Conservation (phyloP, 2,113 vertebrate species). For the Passer domesticus region DNA sequence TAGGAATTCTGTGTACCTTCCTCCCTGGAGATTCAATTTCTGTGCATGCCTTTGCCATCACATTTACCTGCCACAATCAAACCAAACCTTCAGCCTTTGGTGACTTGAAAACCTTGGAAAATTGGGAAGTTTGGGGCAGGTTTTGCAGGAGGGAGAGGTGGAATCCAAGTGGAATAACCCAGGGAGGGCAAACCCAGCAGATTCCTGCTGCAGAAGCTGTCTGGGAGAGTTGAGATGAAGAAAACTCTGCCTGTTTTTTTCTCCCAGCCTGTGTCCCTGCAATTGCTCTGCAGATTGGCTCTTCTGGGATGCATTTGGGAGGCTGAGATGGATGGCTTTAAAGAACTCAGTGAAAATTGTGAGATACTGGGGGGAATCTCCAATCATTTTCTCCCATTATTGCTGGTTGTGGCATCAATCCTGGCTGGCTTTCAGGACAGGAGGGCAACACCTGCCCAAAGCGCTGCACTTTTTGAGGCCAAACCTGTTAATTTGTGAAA, state of each 20-base stretch:
- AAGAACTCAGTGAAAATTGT: conserved; percentile 28
- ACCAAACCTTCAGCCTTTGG: not conserved
- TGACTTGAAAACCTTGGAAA: not conserved
- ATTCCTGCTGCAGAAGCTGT: not conserved
- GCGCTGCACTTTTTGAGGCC: not conserved
- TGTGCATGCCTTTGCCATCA: rapidly evolving
- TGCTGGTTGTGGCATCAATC: not conserved
- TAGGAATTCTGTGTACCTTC: rapidly evolving
- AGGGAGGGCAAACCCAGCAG: not conserved
- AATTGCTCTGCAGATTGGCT: not conserved
- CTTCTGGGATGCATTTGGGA: conserved; percentile 33
- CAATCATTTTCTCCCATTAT: not conserved
- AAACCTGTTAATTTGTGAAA: not conserved
- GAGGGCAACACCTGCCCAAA: not conserved
- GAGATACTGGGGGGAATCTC: conserved; percentile 25
- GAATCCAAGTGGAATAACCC: not conserved
- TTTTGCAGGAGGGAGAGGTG: not conserved
- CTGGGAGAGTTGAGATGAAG: not conserved
- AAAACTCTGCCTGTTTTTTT: not conserved
- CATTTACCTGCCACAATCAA: not conserved
- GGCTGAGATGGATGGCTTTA: conserved; percentile 54
- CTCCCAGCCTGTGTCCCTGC: not conserved
- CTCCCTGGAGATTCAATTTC: not conserved
- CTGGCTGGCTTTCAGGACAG: conserved; percentile 44
- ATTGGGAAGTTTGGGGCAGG: not conserved